Evolutionary conservation across 2,888 invertebrate species (phyloP), one percentile per base, ranked within the genome.

Genomic region (Orthonevra nobilis): DNA sequence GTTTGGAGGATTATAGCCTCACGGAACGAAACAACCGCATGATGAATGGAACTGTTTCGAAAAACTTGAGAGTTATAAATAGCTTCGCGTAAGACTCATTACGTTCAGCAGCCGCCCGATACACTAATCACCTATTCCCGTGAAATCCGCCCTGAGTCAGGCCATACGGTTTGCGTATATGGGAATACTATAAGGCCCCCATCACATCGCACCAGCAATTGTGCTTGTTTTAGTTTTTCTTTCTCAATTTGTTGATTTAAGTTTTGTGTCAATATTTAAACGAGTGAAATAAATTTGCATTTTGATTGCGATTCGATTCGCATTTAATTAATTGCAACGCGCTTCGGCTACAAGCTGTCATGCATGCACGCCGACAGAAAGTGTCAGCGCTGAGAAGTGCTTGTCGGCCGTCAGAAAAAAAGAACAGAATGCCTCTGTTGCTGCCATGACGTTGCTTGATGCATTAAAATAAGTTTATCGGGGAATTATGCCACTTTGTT

Each of bases 271-370:
- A 48, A 63, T 61, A 63, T 56, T 38, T 26, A 48, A 26, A 48
- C 6, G 10, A 56, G 19, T 48, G 23, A 32, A 56, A 56, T 63
- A 64, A 56, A 72, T 63, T 72, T 72, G 38, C 63, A 64, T 72
- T 56, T 72, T 63, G 63, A 72, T 72, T 38, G n/a, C 26, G 44
- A 19, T 1, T 15, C 36, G 44, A 46, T 30, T 58, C 30, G 2
- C 23, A 4, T 7, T 36, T n/a, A 48, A 63, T 32, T 30, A 58
- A 56, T 40, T 68, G 48, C 56, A 58, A 44, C 34, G 23, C 12
- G 44, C 9, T 23, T 30, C n/a, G 12, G 19, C 28, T n/a, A n/a
- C n/a, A n/a, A n/a, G n/a, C n/a, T n/a, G n/a, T n/a, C n/a, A n/a
- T n/a, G n/a, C 10, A 44, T 56, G 26, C 48, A 72, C 63, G 46